A percentile compares a stretch with the other conserved stretches of the same genome.
Conservation (phyloP, 2,888 invertebrate species). For the Cistogaster globosa region DNA sequence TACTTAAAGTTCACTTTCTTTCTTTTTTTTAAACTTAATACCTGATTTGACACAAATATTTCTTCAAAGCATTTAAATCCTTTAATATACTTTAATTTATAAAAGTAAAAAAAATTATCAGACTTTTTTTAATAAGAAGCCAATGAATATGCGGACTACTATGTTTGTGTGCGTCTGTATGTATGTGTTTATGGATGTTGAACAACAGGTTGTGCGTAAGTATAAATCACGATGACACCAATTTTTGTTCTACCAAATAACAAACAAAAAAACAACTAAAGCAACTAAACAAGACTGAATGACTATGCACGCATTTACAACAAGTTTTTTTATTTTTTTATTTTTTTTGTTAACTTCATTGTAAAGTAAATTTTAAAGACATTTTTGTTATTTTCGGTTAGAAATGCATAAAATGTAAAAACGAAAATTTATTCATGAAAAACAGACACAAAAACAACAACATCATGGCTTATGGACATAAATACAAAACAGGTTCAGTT, state of each 20-base stretch:
- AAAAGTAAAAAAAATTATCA: no score
- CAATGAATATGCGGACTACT: no score
- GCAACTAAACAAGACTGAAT: not conserved
- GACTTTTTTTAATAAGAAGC: no score
- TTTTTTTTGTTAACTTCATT: constrained; percentile 5
- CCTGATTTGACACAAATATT: no score
- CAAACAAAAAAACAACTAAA: not conserved
- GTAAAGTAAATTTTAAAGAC: constrained; percentile 32
- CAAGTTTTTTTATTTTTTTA: constrained; percentile 37
- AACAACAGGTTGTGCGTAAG: constrained; percentile 58
- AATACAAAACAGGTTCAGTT: constrained; percentile 47
- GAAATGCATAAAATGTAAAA: constrained; percentile 59
- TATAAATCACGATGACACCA: constrained; percentile 65
- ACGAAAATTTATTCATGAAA: constrained; percentile 45
- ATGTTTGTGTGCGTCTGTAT: not conserved
- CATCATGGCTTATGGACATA: not conserved
- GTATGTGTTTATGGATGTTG: constrained; percentile 7
- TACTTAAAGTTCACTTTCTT: no score
- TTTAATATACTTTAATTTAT: no score
- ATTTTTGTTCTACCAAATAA: constrained; percentile 56
- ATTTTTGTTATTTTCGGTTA: constrained; percentile 31
- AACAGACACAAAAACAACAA: constrained; percentile 15
- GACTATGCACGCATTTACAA: constrained; percentile 43
- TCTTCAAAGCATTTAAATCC: no score
- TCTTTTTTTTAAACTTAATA: no score